Evolutionary conservation across 2,888 invertebrate genomes (phyloP), one percentile per base, ranked within the genome.

Genomic region (Malthinus seriepunctatus): DNA sequence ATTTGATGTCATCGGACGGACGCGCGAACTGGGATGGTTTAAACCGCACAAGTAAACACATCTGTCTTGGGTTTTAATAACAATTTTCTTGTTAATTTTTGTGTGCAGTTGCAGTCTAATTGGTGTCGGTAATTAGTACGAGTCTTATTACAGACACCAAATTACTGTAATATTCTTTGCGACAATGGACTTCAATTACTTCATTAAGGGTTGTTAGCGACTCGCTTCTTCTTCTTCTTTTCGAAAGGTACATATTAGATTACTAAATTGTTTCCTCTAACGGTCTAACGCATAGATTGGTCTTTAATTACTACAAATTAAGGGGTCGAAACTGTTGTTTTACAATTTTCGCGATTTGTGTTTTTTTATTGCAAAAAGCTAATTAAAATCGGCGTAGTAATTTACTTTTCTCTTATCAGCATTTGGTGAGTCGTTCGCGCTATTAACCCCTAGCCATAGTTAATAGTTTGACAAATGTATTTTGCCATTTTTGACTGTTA

Each of bases 381-480:
- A 59, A 59, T 59, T 59, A 59, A 59, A 59, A 54, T 59, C 49
- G 39, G 33, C 53, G 48, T 31, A 35, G 51, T 49, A 55, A 60
- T 60, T 60, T 23, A 23, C 23, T 55, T 57, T 48, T 47, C 50
- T 45, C 57, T 57, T 61, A 57, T 57, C 57, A 32, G 52, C 9
- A 51, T 33, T 39, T 34, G 55, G 58, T 38, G 56, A 39, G 53
- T 52, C 60, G 60, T 58, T 52, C 58, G 34, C 62, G 55, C 62
- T 62, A 56, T 62, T 59, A 62, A 58, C 62, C 62, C 59, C 56
- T 50, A 46, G 59, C 56, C 62, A 56, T 62, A 60, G 65, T 69
- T 69, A 67, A 69, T 69, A 66, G 69, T 67, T 69, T 69, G 69
- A 69, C 67, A 67, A 69, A 69, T 69, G 69, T 63, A 66, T 69